These are phyloP conservation scores for Apodemia mormo DNA, from an alignment of 2,888 invertebrate genomes.

Conservation along the genomic window DNA sequence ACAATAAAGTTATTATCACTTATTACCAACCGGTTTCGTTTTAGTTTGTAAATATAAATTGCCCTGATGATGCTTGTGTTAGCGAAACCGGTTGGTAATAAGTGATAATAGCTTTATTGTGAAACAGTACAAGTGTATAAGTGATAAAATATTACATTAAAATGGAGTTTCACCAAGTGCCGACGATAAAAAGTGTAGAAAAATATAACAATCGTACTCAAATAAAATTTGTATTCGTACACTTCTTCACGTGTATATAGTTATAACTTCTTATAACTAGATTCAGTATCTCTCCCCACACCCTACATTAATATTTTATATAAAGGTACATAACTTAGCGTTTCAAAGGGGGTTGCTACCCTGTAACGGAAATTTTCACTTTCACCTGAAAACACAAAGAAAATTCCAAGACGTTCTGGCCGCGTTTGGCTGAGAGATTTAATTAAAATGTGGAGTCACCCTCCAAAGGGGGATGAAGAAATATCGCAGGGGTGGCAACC, in stretches of 20 bases:
- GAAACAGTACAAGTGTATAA: no score
- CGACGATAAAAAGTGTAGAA: no score
- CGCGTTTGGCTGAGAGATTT: constrained; percentile 59
- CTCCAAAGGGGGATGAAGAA: constrained; percentile 41
- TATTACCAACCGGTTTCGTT: no score
- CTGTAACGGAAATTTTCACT: constrained; percentile 34
- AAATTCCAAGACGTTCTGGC: constrained; percentile 58
- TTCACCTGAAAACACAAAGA: constrained; percentile 61
- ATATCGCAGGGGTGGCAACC: constrained; percentile 42
- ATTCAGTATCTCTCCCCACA: neutral
- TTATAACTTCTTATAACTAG: neutral
- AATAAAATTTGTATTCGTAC: neutral
- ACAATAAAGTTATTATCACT: no score
- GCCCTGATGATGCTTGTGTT: no score
- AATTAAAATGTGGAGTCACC: constrained; percentile 67
- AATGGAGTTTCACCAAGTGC: no score
- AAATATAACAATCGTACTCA: neutral
- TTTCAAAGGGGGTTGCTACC: constrained; percentile 4
- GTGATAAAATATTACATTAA: no score
- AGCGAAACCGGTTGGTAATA: no score
- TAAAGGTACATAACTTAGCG: constrained; percentile 13
- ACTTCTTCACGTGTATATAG: no score
- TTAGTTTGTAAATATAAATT: no score
- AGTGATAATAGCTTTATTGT: no score
- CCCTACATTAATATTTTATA: constrained; percentile 16